Conservation (phyloP, 2,113 vertebrate species). For the Grallaria varia region DNA sequence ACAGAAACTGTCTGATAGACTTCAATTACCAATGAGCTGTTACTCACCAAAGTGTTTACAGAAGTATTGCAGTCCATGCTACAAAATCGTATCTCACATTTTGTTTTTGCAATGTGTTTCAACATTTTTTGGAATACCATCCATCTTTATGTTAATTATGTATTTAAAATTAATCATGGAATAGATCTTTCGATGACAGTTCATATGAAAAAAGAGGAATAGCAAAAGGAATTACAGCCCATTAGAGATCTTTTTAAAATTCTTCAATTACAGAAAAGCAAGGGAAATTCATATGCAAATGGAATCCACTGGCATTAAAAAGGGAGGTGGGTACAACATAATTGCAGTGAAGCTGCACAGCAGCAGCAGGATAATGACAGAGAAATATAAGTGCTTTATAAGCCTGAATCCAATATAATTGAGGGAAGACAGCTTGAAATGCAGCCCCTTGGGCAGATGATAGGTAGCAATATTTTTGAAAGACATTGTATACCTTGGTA, state of each 20-base stretch:
- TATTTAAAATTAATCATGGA: not conserved
- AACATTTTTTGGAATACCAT: not conserved
- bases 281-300: slow-evolving; percentile 16
- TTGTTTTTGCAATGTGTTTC: not conserved
- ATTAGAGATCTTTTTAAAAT: not conserved
- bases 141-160: not conserved
- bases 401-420: not conserved
- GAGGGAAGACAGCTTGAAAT: not conserved
- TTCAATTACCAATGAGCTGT: not conserved
- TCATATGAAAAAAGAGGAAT: not conserved
- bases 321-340: not conserved
- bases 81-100: not conserved
- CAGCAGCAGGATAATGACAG: not conserved
- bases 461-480: not conserved
- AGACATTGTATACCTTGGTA: not conserved
- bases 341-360: not conserved
- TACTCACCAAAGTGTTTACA: not conserved
- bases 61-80: not conserved
- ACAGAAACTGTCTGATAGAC: not conserved
- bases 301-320: not conserved
- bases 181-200: not conserved
- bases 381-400: not conserved
- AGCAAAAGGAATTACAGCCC: not conserved
- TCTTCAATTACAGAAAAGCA: not conserved
- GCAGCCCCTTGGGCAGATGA: not conserved